A percentile compares a stretch with the other conserved stretches of the same genome.
phyloP scores from a whole-genome alignment of 2,113 vertebrate genomes.

The Ellobius talpinus region DNA sequence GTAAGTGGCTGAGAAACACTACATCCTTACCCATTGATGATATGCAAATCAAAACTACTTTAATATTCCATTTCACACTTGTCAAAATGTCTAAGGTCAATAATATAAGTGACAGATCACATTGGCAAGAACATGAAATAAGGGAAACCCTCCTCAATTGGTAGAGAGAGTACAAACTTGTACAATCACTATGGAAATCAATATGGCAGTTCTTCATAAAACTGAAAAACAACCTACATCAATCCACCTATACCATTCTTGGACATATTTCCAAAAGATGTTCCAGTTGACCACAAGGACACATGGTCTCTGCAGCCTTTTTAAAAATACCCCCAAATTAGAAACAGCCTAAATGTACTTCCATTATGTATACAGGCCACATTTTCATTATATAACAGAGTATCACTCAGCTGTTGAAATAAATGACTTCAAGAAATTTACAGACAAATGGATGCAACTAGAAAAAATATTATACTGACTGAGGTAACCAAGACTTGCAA shows the following conservation, averaged over 20 bases:
- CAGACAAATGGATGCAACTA: neutral
- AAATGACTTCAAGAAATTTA: neutral
- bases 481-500: neutral
- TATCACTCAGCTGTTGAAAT: neutral
- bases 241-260: no score
- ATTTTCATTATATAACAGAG: neutral
- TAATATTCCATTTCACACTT: neutral
- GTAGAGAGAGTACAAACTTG: neutral
- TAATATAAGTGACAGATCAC: neutral
- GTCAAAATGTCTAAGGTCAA: neutral
- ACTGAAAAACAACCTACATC: neutral
- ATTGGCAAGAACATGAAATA: neutral
- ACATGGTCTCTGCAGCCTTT: neutral
- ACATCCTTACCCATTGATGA: neutral
- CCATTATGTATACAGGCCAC: no score
- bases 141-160: neutral
- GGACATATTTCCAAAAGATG: no score
- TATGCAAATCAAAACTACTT: neutral
- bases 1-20: neutral
- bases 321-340: neutral
- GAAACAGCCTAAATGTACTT: neutral
- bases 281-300: neutral
- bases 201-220: neutral
- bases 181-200: neutral
- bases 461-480: neutral